These are phyloP conservation scores for Ochlodes sylvanus DNA, from an alignment of 2,888 invertebrate species.

Conservation along the genomic window DNA sequence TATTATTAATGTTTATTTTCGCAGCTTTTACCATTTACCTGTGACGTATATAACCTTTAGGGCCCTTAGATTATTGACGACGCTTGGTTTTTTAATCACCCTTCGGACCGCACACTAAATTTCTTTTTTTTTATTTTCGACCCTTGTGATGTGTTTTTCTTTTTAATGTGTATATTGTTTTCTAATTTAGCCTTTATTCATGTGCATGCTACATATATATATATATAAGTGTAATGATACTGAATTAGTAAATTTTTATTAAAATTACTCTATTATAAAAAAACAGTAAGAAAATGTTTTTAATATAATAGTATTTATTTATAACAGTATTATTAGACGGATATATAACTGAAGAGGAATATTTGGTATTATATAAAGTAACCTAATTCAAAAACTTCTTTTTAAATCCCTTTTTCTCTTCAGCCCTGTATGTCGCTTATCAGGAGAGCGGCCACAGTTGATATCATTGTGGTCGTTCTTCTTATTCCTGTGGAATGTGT, in stretches of 20 bases:
- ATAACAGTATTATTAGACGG: constrained; percentile 27
- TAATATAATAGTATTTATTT: neutral
- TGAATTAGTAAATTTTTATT: neutral
- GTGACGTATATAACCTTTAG: constrained; percentile 21
- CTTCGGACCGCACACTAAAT: constrained; percentile 25
- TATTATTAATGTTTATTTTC: constrained; percentile 17
- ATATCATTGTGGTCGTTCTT: constrained; percentile 17
- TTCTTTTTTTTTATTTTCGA: constrained; percentile 15
- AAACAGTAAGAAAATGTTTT: too few species aligned
- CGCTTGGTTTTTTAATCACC: constrained; percentile 25
- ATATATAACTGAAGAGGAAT: constrained; percentile 19
- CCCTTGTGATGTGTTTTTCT: constrained; percentile 25
- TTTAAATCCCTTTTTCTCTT: constrained; percentile 15
- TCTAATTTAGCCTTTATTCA: constrained; percentile 7
- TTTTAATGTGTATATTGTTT: constrained; percentile 8
- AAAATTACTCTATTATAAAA: too few species aligned
- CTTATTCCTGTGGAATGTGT: constrained; percentile 69
- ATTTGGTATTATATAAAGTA: constrained; percentile 4
- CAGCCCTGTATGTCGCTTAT: constrained; percentile 30
- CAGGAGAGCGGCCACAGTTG: constrained; percentile 3
- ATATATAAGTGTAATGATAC: constrained; percentile 22
- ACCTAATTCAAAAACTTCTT: neutral
- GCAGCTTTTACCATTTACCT: constrained; percentile 24
- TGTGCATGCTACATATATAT: constrained; percentile 34
- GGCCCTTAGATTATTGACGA: constrained; percentile 11